Percentiles rank a stretch among this genome's conserved stretches.
These are phyloP conservation scores for Glomeris marginata DNA, from an alignment of 2,888 invertebrate genomes.

Conservation along the genomic window DNA sequence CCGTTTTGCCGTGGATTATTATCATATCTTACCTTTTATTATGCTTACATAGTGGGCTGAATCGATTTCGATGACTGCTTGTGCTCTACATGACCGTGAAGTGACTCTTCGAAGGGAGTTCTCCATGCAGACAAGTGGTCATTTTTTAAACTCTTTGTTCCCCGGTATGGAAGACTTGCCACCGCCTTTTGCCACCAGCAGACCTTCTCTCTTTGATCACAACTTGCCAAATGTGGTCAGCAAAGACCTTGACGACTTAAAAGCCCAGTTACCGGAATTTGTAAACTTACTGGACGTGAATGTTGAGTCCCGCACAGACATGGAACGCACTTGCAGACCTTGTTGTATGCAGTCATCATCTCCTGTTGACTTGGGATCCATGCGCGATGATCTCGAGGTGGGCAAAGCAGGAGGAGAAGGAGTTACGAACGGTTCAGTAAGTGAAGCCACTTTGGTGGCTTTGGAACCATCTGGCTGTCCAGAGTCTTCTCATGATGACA, in stretches of 20 bases:
- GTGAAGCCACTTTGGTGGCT: slow-evolving; percentile 34
- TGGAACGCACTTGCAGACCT: not conserved
- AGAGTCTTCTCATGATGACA: slow-evolving; percentile 10
- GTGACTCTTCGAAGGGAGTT: slow-evolving; percentile 61
- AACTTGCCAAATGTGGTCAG: slow-evolving; percentile 27
- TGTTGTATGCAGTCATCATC: not conserved
- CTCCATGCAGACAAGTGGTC: slow-evolving; percentile 59
- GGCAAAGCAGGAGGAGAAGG: not conserved
- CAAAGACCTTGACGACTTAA: slow-evolving; percentile 28
- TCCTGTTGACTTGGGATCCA: not conserved
- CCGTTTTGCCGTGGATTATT: slow-evolving; percentile 1
- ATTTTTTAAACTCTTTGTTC: slow-evolving; percentile 62
- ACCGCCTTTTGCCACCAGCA: slow-evolving; percentile 56
- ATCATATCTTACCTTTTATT: slow-evolving; percentile 2
- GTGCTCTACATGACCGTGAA: slow-evolving; percentile 72
- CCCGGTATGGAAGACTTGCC: slow-evolving; percentile 80
- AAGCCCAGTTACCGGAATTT: slow-evolving; percentile 24
- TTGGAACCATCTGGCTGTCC: not conserved
- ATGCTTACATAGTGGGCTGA: slow-evolving; percentile 55
- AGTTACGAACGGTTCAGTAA: not conserved
- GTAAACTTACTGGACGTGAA: not conserved
- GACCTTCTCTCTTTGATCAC: slow-evolving; percentile 29
- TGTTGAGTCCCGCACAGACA: slow-evolving; percentile 38
- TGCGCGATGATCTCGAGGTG: slow-evolving; percentile 3
- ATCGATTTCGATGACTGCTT: slow-evolving; percentile 58